Percentiles rank a stretch among this genome's conserved stretches.
Conservation (phyloP, 2,888 invertebrate species). For the Lymantria dispar region DNA sequence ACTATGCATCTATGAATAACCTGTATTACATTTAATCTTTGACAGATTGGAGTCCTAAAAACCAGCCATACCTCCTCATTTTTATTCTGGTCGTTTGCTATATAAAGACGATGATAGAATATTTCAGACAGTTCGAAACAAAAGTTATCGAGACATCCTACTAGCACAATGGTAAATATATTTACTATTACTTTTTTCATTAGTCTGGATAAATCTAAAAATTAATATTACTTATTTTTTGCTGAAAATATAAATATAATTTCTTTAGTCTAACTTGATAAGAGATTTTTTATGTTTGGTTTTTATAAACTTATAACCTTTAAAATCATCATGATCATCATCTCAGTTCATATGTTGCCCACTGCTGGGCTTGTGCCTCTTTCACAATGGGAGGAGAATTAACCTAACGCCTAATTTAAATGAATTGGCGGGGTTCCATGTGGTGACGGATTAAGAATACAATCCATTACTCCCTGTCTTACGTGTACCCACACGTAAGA, state of each 20-base stretch:
- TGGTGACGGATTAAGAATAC: too few relatives aligned
- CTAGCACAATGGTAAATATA: conserved; percentile 53
- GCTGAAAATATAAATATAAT: not conserved
- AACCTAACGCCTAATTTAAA: not conserved
- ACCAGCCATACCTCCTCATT: conserved; percentile 22
- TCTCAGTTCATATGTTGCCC: too few relatives aligned
- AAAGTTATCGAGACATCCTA: conserved; percentile 39
- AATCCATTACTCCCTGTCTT: too few relatives aligned
- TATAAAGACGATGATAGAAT: conserved; percentile 9
- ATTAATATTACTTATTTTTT: too few relatives aligned
- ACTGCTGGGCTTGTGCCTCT: too few relatives aligned
- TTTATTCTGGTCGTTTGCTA: conserved; percentile 1
- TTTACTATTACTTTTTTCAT: not conserved
- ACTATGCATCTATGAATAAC: too few relatives aligned
- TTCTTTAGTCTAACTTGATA: too few relatives aligned
- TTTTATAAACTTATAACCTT: too few relatives aligned
- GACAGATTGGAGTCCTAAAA: conserved; percentile 5
- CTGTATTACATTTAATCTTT: not conserved
- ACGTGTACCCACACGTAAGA: too few relatives aligned
- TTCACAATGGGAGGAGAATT: not conserved
- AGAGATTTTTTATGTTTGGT: too few relatives aligned
- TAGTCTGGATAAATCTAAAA: not conserved
- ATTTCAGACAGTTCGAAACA: conserved; percentile 42
- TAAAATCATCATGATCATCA: too few relatives aligned
- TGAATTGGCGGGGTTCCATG: too few relatives aligned